phyloP scores from a whole-genome alignment of 2,113 vertebrate species.

The Sturnus vulgaris region DNA sequence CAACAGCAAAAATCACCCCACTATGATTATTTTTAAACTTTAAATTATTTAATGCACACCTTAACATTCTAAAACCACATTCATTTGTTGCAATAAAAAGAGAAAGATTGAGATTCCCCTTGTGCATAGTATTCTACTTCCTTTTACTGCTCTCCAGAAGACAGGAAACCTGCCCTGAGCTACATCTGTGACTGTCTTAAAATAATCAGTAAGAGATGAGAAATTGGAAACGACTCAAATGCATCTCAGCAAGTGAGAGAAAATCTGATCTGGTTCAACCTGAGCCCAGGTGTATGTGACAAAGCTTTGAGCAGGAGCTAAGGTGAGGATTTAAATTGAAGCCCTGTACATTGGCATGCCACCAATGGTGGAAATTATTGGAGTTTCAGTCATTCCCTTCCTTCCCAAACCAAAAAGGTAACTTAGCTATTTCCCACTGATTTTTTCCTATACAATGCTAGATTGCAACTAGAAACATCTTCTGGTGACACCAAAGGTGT shows the following conservation, averaged over 20 bases:
- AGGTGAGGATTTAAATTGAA: neutral
- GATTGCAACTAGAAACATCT: neutral
- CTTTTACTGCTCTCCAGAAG: neutral
- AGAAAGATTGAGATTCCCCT: neutral
- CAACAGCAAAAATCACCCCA: neutral
- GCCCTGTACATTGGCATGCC: rapidly evolving
- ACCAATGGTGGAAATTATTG: neutral
- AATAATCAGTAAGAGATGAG: neutral
- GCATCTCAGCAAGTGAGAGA: neutral
- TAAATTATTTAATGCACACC: neutral
- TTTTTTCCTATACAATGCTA: neutral
- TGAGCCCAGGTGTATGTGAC: neutral
- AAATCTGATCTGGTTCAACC: neutral
- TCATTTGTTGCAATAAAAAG: neutral
- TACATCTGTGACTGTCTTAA: neutral
- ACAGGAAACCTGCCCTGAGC: neutral
- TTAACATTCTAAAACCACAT: neutral
- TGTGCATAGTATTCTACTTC: neutral
- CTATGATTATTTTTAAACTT: neutral
- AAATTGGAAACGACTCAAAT: neutral
- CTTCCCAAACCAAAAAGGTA: neutral
- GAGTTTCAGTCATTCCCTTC: neutral
- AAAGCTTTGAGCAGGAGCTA: neutral
- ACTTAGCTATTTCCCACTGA: neutral
- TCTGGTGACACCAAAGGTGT: neutral